Evolutionary conservation across 2,888 invertebrate genomes (phyloP).

Genomic region (Parthenolecanium corni): DNA sequence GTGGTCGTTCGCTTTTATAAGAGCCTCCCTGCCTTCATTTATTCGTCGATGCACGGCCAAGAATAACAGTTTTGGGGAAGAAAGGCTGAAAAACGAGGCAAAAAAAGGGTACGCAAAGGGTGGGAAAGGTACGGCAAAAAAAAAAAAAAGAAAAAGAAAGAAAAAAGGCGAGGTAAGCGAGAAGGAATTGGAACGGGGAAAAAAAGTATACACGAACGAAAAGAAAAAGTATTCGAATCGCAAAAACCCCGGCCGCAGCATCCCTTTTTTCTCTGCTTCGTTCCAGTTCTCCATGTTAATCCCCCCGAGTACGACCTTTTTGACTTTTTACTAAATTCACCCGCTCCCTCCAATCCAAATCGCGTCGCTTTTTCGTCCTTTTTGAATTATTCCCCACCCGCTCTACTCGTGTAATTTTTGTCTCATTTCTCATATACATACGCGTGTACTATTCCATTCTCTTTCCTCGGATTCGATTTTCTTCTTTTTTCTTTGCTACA

Average conservation of each 20-base stretch:
- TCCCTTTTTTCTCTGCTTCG: neutral
- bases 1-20: too few species aligned
- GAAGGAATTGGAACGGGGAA: neutral
- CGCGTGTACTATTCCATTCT: neutral
- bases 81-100: neutral
- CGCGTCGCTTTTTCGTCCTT: neutral
- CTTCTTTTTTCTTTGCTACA: neutral
- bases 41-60: too few species aligned
- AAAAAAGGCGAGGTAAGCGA: neutral
- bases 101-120: neutral
- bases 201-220: neutral
- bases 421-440: neutral
- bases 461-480: neutral
- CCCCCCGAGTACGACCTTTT: neutral
- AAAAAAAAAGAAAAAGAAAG: neutral
- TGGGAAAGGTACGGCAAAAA: neutral
- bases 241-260: neutral
- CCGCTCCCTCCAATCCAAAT: neutral
- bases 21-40: too few species aligned
- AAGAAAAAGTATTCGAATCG: neutral
- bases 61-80: neutral
- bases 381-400: neutral
- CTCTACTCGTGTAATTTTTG: neutral
- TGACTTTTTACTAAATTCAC: neutral
- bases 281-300: neutral